Conservation (phyloP, 2,113 vertebrate genomes). For the Mystacornis crossleyi region DNA sequence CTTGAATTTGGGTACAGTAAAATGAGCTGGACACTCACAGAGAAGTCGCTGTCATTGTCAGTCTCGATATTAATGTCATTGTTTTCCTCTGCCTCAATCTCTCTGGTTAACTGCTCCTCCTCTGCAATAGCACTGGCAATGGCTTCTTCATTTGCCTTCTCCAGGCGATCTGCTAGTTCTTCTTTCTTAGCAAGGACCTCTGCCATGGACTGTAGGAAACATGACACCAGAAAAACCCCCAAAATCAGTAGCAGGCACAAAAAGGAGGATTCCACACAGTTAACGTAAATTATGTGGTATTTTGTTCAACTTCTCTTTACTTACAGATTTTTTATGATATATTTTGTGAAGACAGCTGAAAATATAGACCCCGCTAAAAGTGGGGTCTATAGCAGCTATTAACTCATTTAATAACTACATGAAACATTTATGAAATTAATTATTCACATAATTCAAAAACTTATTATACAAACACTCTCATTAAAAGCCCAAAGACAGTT, state of each 20-base stretch:
- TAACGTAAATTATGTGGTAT: neutral
- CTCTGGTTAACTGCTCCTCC: conserved; percentile 94
- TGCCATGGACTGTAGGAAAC: conserved; percentile 87
- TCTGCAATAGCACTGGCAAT: conserved; percentile 98
- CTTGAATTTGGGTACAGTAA: neutral
- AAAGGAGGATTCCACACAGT: neutral
- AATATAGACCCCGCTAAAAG: neutral
- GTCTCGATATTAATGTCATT: conserved; percentile 89
- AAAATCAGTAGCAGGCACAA: neutral
- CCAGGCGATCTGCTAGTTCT: conserved; percentile 93
- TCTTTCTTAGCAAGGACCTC: conserved; percentile 98
- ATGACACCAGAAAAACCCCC: neutral
- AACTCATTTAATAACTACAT: neutral
- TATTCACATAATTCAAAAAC: neutral
- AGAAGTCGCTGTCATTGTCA: conserved; percentile 93
- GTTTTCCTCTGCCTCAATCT: conserved; percentile 95
- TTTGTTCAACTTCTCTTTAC: neutral
- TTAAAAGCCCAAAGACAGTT: neutral
- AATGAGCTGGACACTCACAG: conserved; percentile 78
- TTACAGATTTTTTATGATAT: neutral
- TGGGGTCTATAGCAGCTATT: neutral
- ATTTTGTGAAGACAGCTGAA: neutral
- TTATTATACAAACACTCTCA: neutral
- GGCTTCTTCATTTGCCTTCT: conserved; percentile 97
- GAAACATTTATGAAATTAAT: neutral